These are phyloP conservation scores for Tragopan temminckii DNA, from an alignment of 2,797 vertebrate genomes.

Conservation along the genomic window DNA sequence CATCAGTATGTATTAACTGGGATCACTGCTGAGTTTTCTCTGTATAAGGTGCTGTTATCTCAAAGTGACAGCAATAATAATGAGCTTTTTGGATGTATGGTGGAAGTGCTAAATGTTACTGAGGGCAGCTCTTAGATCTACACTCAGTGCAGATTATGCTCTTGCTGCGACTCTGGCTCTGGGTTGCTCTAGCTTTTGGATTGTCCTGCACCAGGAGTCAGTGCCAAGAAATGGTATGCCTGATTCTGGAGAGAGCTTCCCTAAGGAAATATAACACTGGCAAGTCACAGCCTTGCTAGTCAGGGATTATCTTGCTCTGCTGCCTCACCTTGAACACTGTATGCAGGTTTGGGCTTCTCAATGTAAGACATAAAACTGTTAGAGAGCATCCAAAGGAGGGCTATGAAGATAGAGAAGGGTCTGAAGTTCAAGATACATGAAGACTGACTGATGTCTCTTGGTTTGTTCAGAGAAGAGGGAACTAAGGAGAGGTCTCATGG, in stretches of 20 bases:
- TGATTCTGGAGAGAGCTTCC: not conserved
- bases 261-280: no score
- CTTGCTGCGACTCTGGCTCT: not conserved
- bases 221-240: rapidly evolving
- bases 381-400: not conserved
- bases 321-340: not conserved
- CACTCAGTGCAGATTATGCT: not conserved
- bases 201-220: not conserved
- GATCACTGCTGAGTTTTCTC: not conserved
- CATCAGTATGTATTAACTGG: not conserved
- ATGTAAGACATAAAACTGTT: not conserved
- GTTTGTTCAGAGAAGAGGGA: not conserved
- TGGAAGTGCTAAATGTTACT: not conserved
- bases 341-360: not conserved
- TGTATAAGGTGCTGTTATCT: not conserved
- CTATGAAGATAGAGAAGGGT: not conserved
- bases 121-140: not conserved
- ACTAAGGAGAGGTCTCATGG: not conserved
- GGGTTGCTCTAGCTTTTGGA: rapidly evolving
- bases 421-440: not conserved
- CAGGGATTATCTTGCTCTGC: not conserved
- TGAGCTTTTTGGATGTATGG: rapidly evolving
- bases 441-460: not conserved
- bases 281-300: not conserved
- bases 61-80: not conserved